Conservation (phyloP, 2,888 invertebrate species). For the Holacanthella duospinosa region DNA sequence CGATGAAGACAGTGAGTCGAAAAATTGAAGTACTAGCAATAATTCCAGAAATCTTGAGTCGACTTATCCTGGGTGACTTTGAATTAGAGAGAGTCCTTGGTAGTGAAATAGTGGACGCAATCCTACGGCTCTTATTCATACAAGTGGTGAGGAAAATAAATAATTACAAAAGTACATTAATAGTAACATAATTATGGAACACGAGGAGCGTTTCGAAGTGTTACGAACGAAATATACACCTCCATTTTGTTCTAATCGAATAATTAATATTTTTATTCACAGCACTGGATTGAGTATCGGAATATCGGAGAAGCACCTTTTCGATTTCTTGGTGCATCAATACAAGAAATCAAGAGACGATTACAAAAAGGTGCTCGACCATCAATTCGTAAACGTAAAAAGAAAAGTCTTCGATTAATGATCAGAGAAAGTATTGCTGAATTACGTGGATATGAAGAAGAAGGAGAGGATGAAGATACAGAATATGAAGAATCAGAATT, state of each 20-base stretch:
- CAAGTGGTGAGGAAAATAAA: constrained; percentile 11
- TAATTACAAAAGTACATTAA: background rate
- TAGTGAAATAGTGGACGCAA: constrained; percentile 8
- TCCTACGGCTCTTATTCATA: constrained; percentile 14
- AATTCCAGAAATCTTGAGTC: constrained; percentile 17
- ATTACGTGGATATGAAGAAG: too few species aligned
- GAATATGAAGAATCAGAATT: background rate
- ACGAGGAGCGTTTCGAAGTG: too few species aligned
- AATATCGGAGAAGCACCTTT: background rate
- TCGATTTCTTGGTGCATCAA: constrained; percentile 9
- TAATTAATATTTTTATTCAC: too few species aligned
- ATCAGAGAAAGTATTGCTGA: background rate
- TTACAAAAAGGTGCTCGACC: background rate
- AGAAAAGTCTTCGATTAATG: background rate
- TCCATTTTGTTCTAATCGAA: background rate
- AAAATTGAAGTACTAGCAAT: constrained; percentile 13
- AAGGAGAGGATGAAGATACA: background rate
- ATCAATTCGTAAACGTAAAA: background rate
- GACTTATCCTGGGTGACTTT: constrained; percentile 10
- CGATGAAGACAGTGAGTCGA: constrained; percentile 9
- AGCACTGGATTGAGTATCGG: constrained; percentile 2
- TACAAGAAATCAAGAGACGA: background rate
- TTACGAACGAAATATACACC: background rate
- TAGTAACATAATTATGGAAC: background rate
- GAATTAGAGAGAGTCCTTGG: constrained; percentile 13